Evolutionary conservation across 1,140 invertebrate species (phyloP).

Genomic region (Papilio helenus): DNA sequence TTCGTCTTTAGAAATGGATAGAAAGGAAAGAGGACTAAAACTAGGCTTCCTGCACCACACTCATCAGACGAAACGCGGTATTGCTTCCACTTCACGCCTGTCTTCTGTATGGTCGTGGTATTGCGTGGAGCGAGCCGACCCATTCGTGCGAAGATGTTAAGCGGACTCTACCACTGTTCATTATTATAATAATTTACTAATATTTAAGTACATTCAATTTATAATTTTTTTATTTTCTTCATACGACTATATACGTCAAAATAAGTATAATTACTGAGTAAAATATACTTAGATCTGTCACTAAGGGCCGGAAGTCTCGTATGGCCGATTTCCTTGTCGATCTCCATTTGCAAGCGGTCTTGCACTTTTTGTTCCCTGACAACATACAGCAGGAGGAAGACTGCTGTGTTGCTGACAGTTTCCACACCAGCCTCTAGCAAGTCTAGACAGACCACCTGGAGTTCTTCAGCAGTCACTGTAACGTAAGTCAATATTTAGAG

Average conservation of each 20-base stretch:
- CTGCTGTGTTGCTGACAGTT: conserved; percentile 87
- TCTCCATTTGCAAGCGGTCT: conserved; percentile 85
- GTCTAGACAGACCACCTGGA: conserved; percentile 87
- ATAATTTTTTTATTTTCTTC: too few relatives aligned
- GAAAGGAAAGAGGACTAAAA: too few relatives aligned
- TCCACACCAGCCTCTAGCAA: conserved; percentile 88
- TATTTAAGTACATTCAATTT: too few relatives aligned
- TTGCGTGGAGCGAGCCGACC: too few relatives aligned
- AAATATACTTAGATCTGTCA: conserved; percentile 83
- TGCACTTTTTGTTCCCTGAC: conserved; percentile 87
- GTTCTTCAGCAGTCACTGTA: conserved; percentile 84
- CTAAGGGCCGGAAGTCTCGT: conserved; percentile 82
- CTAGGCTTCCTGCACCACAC: too few relatives aligned
- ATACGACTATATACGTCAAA: neutral
- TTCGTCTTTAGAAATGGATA: too few relatives aligned
- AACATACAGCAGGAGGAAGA: conserved; percentile 86
- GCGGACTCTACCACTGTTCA: too few relatives aligned
- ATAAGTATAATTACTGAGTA: neutral
- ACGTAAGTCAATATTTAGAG: neutral
- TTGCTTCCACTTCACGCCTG: too few relatives aligned
- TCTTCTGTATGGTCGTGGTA: too few relatives aligned
- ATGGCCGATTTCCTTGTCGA: conserved; percentile 86
- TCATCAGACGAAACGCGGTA: too few relatives aligned
- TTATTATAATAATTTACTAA: too few relatives aligned
- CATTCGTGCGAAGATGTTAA: too few relatives aligned